Conservation (phyloP, 37 sponge, comb jelly and placozoan genomes). For the Petrosia ficiformis region DNA sequence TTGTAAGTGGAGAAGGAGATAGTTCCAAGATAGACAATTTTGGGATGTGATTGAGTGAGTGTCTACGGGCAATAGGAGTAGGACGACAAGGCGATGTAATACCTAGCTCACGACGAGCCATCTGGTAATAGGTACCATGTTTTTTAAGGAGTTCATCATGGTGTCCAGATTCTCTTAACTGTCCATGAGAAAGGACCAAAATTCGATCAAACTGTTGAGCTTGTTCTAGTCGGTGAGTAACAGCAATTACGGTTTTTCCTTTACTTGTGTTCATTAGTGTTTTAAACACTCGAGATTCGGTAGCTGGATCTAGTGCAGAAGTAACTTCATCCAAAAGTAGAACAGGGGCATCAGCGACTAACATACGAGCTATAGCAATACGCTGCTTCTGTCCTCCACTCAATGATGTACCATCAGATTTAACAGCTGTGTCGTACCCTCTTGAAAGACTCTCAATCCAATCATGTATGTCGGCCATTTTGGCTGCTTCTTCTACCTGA, state of each 20-base stretch:
- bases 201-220: slow-evolving; percentile 51
- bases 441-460: slow-evolving; percentile 45
- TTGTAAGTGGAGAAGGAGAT: no score
- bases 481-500: slow-evolving; percentile 40
- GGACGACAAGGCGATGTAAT: background rate
- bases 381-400: slow-evolving; percentile 60
- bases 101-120: background rate
- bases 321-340: slow-evolving; percentile 61
- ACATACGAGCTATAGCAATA: slow-evolving; percentile 54
- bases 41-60: slow-evolving; percentile 6
- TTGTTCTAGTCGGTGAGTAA: slow-evolving; percentile 43
- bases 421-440: slow-evolving; percentile 53
- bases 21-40: no score
- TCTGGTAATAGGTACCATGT: slow-evolving; percentile 37
- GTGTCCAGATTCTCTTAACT: slow-evolving; percentile 43
- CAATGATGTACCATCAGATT: slow-evolving; percentile 19
- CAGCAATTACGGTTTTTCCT: slow-evolving; percentile 46
- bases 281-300: slow-evolving; percentile 23
- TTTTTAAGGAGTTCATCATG: slow-evolving; percentile 47
- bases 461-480: slow-evolving; percentile 31
- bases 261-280: slow-evolving; percentile 42
- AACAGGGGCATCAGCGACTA: slow-evolving; percentile 35
- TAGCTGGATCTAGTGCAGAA: slow-evolving; percentile 49
- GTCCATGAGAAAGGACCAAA: slow-evolving; percentile 48
- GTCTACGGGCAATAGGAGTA: background rate